Evolutionary conservation across 92 coral and sea anemone species (phyloP).

Genomic region (Meandrina meandrites): DNA sequence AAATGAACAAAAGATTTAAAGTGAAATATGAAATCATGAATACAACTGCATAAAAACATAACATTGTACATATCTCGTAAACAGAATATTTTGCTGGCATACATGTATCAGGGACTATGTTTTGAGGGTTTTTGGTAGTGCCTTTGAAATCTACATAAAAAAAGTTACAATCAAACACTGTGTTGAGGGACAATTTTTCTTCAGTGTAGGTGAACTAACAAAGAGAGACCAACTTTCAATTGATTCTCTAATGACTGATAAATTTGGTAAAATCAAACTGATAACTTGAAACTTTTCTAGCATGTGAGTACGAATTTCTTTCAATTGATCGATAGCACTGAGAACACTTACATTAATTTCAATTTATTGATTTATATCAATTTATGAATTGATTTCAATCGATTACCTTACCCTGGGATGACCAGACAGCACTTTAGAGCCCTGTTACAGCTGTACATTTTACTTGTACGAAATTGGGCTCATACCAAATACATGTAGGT

Average conservation of each 20-base stretch:
- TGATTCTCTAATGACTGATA: not conserved
- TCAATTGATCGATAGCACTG: not conserved
- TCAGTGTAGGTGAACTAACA: not conserved
- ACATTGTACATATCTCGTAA: no score
- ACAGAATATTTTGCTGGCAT: no score
- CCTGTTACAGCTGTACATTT: no score
- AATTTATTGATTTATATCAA: no score
- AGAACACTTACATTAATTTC: no score
- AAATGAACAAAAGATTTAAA: not conserved
- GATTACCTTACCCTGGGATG: no score
- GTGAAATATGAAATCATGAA: not conserved
- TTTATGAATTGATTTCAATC: not conserved
- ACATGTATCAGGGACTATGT: no score
- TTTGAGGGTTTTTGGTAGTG: not conserved
- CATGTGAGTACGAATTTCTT: not conserved
- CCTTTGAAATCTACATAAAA: no score
- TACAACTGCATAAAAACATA: not conserved
- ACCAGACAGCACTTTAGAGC: no score
- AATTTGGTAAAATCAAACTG: not conserved
- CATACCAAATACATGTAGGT: no score
- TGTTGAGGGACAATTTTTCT: not conserved
- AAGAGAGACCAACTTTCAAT: no score
- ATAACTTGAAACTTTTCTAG: not conserved
- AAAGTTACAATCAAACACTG: not conserved
- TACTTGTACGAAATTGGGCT: no score